Conservation (phyloP, 2,797 vertebrate genomes). For the Allobates femoralis region DNA sequence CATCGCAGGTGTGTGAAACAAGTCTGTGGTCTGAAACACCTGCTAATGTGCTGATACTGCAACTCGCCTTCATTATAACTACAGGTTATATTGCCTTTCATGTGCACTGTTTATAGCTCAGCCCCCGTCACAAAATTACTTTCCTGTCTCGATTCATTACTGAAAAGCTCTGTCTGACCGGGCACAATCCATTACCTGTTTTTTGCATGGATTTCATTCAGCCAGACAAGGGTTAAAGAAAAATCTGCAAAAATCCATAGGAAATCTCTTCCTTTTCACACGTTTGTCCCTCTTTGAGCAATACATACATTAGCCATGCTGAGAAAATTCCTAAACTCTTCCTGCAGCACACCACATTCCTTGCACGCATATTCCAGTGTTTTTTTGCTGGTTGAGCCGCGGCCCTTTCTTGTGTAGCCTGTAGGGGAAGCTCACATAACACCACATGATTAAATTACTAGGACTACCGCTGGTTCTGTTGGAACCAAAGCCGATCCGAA, state of each 20-base stretch:
- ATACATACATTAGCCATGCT: constrained; percentile 38
- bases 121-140: constrained; percentile 28
- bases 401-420: constrained; percentile 47
- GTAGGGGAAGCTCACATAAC: constrained; percentile 57
- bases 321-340: constrained; percentile 49
- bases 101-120: constrained; percentile 34
- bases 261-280: constrained; percentile 36
- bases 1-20: constrained; percentile 33
- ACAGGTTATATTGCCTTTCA: constrained; percentile 37
- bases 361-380: constrained; percentile 43
- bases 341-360: constrained; percentile 39
- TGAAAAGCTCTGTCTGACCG: constrained; percentile 23
- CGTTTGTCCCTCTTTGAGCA: constrained; percentile 25
- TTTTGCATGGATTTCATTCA: background rate
- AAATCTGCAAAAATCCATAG: background rate
- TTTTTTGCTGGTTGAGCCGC: background rate
- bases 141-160: constrained; percentile 45
- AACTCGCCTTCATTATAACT: constrained; percentile 39
- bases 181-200: constrained; percentile 26
- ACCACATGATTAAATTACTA: constrained; percentile 33
- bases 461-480: constrained; percentile 51
- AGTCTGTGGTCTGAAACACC: constrained; percentile 45
- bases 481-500: constrained; percentile 39
- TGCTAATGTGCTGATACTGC: constrained; percentile 53
- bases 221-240: constrained; percentile 33